phyloP scores from a whole-genome alignment of 2,113 vertebrate species.

The Uria lomvia region DNA sequence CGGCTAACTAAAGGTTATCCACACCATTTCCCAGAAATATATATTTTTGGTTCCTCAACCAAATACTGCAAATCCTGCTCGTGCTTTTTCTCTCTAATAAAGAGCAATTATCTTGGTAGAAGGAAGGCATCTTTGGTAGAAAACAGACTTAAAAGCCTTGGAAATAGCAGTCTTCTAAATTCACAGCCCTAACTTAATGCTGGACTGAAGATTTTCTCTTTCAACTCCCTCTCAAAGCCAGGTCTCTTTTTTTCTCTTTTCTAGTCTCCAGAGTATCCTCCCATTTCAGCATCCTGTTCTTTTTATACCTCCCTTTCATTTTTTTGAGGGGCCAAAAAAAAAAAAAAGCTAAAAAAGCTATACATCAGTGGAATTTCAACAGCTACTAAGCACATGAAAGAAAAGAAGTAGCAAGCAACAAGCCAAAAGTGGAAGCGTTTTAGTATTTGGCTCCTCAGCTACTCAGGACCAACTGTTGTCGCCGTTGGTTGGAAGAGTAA shows the following conservation, averaged over 20 bases:
- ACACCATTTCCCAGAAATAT: neutral
- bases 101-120: neutral
- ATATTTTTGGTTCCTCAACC: neutral
- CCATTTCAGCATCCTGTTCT: neutral
- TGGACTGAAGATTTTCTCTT: neutral
- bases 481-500: fast-evolving
- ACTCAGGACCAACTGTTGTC: neutral
- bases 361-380: neutral
- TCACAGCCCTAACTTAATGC: neutral
- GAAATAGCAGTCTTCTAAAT: neutral
- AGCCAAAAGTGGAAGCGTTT: neutral
- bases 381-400: neutral
- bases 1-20: neutral
- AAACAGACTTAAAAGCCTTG: neutral
- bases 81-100: neutral
- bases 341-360: fast-evolving
- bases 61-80: neutral
- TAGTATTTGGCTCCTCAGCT: neutral
- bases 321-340: neutral
- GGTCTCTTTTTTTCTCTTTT: neutral
- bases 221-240: neutral
- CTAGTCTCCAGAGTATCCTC: neutral
- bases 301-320: neutral
- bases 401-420: neutral
- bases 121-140: neutral